Evolutionary conservation across 2,888 invertebrate species (phyloP), one percentile per base, ranked within the genome.

Genomic region (Gnatocerus cornutus): DNA sequence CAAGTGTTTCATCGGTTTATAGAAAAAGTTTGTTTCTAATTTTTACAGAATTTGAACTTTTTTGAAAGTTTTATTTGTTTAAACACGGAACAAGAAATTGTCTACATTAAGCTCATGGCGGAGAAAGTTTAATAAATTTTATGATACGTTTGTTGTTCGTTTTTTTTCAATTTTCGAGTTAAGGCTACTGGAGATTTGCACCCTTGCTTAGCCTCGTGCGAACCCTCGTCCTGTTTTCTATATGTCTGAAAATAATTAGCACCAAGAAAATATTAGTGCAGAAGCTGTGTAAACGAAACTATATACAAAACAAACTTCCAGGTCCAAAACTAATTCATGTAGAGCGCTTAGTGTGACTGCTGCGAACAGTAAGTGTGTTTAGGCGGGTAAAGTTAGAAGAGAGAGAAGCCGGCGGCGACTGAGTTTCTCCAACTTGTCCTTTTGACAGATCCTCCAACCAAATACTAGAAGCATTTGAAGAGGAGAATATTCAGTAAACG

Each of bases 401-500:
- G 71, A 74, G 75, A 75, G 71, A 73, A 73, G 76, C 79, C 76
- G 75, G 73, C 73, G 80, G 79, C 78, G 75, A 74, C 76, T 76
- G 77, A 80, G 77, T 79, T 80, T 77, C 77, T 79, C 74, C 73
- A 79, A 79, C 76, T 76, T 76, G 77, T 79, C 75, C 73, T 74
- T 70, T 73, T 69, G 68, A 68, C 71, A 71, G 71, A 71, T 65
- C 66, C 74, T 75, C 75, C 72, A 77, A 68, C 71, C 72, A 71
- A 75, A 75, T 76, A 75, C 72, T 74, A 76, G 64, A 68, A 68
- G 70, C 69, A 65, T 73, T 71, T 73, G 69, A 73, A 73, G 71
- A 70, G 61, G 66, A 43, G 29, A 14, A 45, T 43, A 56, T 13
- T 37, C 69, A 76, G 68, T 71, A 76, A 71, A 71, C 71, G 74